Evolutionary conservation across 2,888 invertebrate genomes (phyloP).

Genomic region (Tenthredo notha): DNA sequence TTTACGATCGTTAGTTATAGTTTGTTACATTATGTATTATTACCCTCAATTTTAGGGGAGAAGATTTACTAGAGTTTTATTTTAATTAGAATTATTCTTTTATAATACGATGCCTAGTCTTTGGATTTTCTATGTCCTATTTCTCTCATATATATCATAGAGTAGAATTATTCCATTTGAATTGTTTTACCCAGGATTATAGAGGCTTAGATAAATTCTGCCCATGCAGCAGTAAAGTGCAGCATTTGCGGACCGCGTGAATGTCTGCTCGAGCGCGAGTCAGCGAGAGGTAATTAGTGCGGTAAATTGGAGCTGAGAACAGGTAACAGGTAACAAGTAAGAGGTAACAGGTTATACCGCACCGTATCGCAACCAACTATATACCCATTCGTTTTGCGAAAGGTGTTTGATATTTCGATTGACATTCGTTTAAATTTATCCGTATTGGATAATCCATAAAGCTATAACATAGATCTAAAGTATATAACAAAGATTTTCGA

Average conservation of each 20-base stretch:
- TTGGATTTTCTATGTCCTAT: neutral
- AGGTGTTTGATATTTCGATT: neutral
- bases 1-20: neutral
- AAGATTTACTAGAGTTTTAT: neutral
- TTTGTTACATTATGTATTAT: neutral
- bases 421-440: neutral
- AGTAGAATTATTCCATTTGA: neutral
- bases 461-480: too few relatives aligned
- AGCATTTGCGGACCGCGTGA: neutral
- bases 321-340: constrained; percentile 49
- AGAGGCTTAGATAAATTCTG: neutral
- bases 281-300: constrained; percentile 47
- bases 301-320: constrained; percentile 52
- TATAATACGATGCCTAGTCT: neutral
- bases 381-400: neutral
- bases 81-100: neutral
- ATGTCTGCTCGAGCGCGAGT: constrained; percentile 20
- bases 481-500: neutral
- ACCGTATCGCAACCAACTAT: neutral
- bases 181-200: neutral
- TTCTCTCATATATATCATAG: neutral
- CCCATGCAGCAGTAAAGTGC: neutral
- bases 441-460: neutral
- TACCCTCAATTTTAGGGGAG: neutral
- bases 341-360: constrained; percentile 38